Conservation (phyloP, 2,113 vertebrate species). For the Diphyllodes magnificus region DNA sequence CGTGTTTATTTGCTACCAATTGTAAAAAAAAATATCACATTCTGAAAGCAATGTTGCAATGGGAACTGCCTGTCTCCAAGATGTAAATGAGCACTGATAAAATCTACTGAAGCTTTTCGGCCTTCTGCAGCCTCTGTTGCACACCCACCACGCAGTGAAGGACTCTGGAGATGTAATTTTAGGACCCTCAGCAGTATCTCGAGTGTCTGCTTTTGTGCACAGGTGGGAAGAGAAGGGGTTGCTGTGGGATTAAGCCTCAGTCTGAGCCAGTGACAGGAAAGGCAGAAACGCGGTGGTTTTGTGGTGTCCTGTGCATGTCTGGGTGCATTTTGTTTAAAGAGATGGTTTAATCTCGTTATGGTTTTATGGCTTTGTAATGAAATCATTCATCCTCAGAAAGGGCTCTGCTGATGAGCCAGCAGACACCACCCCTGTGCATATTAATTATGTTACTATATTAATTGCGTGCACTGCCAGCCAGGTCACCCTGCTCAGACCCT, state of each 20-base stretch:
- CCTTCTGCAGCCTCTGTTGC: not conserved
- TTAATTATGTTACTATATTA: not conserved
- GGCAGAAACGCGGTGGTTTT: not conserved
- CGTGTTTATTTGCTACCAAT: not conserved
- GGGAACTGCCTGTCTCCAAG: not conserved
- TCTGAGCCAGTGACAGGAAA: not conserved
- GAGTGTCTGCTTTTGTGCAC: not conserved
- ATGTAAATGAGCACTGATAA: not conserved
- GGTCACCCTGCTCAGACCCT: not conserved
- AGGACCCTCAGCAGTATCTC: not conserved
- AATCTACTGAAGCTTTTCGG: not conserved
- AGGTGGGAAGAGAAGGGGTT: not conserved
- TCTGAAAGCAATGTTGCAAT: not conserved
- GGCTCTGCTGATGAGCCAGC: not conserved
- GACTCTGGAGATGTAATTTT: not conserved
- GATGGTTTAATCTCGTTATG: not conserved
- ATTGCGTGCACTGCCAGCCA: not conserved
- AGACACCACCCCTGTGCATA: not conserved
- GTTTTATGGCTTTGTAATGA: not conserved
- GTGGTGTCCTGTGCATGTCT: not conserved
- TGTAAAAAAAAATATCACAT: not conserved
- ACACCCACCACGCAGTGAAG: not conserved
- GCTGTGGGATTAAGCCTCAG: not conserved
- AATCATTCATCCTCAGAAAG: not conserved
- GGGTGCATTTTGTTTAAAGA: not conserved